Evolutionary conservation across 2,113 vertebrate genomes (phyloP).

Genomic region (Megaceryle maxima): DNA sequence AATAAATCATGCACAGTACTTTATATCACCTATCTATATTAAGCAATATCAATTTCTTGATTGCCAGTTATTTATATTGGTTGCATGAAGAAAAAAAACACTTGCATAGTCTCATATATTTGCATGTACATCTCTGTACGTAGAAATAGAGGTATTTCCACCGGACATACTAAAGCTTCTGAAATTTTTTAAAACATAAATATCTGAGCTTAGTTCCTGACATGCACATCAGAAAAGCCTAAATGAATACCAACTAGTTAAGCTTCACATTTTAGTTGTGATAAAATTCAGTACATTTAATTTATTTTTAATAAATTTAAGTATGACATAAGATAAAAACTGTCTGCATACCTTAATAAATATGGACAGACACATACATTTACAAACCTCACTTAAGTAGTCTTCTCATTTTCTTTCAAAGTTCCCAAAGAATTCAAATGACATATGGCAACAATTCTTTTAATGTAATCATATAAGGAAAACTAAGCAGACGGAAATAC

Average conservation of each 20-base stretch:
- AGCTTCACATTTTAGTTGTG: background rate
- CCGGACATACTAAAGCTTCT: background rate
- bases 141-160: background rate
- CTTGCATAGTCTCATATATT: background rate
- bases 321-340: background rate
- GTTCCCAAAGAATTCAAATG: background rate
- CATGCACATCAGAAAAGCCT: background rate
- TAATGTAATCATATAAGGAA: slow-evolving; percentile 23
- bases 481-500: slow-evolving; percentile 11
- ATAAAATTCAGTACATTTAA: slow-evolving; percentile 4
- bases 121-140: background rate
- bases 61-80: background rate
- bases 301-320: slow-evolving; percentile 50
- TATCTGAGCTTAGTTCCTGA: background rate
- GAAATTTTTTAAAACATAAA: background rate
- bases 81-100: background rate
- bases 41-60: background rate
- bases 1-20: background rate
- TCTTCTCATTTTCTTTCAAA: slow-evolving; percentile 29
- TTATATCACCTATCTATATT: background rate
- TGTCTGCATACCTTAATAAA: slow-evolving; percentile 25
- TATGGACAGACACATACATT: slow-evolving; percentile 34
- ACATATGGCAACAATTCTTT: slow-evolving; percentile 37
- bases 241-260: background rate
- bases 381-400: slow-evolving; percentile 47